Base-by-base conservation (phyloP, 2,113 vertebrate species). In the Telmatochromis sp. region DNA sequence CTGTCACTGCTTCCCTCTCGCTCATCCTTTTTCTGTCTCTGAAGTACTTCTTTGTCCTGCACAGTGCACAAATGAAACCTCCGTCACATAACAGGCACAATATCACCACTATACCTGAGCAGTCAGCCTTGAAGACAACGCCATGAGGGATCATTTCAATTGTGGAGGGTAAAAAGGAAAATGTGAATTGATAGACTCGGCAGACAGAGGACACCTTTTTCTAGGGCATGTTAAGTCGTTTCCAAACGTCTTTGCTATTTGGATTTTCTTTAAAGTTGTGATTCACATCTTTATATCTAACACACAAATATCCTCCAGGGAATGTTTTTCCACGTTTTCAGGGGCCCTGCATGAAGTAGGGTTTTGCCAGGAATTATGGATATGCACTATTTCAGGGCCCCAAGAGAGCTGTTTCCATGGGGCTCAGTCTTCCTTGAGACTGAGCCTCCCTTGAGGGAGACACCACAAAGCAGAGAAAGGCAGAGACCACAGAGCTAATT, bases 51-150 rank as follows among this genome's bases (percentile, higher is more conserved):
- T 89, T 85, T 89, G 82, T 89, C 84, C 83, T 89, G 89, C 86
- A 51, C 28, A 2, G 80, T 79, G 87, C 57, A 28, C 88, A 93
- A 94, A 92, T 92, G 90, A 91, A 94, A 89, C 87, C 90, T 92
- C 86, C 81, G 7, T 87, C 89, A 90, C 87, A 81, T 84, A 87
- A 91, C 89, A 88, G 92, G 83, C 79, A 83, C 73, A 89, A 84
- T 88, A 89, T 92, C 89, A 80, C 86, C 65, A 79, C 86, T 75
- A 55, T 81, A 93, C 90, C 91, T 90, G 82, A 84, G 93, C 89
- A 94, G 90, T 78, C 89, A 89, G 90, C 89, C 91, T 93, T 86
- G 91, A 93, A 91, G 88, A 83, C 86, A 86, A 33, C 9, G 50
- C 83, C 9, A 13, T 83, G 86, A 94, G 87, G 86, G 87, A 95